Evolutionary conservation across 2,888 invertebrate species (phyloP).

Genomic region (Ophonus ardosiacus): DNA sequence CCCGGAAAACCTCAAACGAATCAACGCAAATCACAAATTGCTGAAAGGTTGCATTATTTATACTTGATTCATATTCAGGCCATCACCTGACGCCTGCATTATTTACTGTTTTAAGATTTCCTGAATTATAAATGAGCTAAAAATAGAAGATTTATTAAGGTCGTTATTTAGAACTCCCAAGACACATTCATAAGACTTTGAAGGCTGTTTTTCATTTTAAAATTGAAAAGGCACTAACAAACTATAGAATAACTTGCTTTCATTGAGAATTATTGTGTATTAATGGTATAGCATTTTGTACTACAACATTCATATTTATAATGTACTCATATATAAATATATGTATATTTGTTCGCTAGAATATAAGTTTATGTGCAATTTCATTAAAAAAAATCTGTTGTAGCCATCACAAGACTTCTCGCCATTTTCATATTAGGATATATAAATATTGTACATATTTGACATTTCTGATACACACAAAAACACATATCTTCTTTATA

Average conservation of each 20-base stretch:
- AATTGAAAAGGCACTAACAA: background rate
- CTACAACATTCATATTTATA: no score
- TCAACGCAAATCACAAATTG: conserved; percentile 24
- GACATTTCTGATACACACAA: no score
- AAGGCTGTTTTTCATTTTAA: background rate
- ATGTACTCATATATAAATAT: no score
- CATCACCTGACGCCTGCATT: conserved; percentile 10
- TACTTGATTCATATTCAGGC: conserved; percentile 32
- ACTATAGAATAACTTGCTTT: background rate
- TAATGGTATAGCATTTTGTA: no score
- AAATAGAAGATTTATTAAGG: conserved; percentile 15
- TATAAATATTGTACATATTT: no score
- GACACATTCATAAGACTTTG: background rate
- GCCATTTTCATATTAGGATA: no score
- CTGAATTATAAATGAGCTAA: conserved; percentile 17
- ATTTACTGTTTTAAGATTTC: conserved; percentile 33
- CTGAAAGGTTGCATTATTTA: conserved; percentile 34
- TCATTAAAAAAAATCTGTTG: no score
- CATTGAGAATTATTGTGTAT: no score
- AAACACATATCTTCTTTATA: no score
- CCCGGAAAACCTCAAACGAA: conserved; percentile 1
- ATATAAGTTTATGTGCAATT: no score
- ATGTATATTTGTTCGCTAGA: no score
- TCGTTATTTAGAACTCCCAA: background rate
- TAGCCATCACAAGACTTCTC: no score